Evolutionary conservation across 2,888 invertebrate species (phyloP).

Genomic region (Romanomermis culicivorax): DNA sequence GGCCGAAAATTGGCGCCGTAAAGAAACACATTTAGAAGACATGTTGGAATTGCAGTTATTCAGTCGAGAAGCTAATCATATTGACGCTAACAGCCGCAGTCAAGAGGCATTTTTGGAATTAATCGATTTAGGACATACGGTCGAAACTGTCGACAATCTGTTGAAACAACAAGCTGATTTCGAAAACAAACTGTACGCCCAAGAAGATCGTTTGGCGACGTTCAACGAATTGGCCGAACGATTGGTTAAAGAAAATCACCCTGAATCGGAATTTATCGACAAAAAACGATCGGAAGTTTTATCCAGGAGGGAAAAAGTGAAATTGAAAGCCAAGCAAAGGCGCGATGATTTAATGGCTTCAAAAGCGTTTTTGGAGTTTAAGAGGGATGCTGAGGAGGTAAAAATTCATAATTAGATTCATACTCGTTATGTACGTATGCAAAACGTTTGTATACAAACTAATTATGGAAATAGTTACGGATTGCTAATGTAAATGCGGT

Average conservation of each 20-base stretch:
- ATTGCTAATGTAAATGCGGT: too few species aligned
- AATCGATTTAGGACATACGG: slow-evolving; percentile 47
- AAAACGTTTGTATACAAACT: neutral
- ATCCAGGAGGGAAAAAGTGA: slow-evolving; percentile 48
- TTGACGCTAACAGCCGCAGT: slow-evolving; percentile 77
- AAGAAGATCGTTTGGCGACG: slow-evolving; percentile 65
- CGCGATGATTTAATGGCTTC: slow-evolving; percentile 55
- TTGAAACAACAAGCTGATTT: slow-evolving; percentile 79
- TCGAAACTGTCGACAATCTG: slow-evolving; percentile 53
- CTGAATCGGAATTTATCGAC: slow-evolving; percentile 24
- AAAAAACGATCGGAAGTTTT: slow-evolving; percentile 51
- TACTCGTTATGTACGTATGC: neutral
- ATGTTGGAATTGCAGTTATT: slow-evolving; percentile 65
- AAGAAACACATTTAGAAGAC: slow-evolving; percentile 63
- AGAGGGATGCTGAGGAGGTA: slow-evolving; percentile 66
- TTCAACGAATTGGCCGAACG: slow-evolving; percentile 62
- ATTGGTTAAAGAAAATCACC: slow-evolving; percentile 50
- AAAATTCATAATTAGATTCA: slow-evolving; percentile 6
- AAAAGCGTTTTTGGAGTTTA: slow-evolving; percentile 71
- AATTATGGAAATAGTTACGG: too few species aligned
- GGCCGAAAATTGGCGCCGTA: slow-evolving; percentile 47
- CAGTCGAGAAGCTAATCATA: slow-evolving; percentile 85
- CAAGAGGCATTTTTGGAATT: slow-evolving; percentile 82
- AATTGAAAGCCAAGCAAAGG: slow-evolving; percentile 45
- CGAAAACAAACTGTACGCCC: slow-evolving; percentile 68